These are phyloP conservation scores for Daptonema setosum DNA, from an alignment of 2,888 invertebrate genomes.

Conservation along the genomic window DNA sequence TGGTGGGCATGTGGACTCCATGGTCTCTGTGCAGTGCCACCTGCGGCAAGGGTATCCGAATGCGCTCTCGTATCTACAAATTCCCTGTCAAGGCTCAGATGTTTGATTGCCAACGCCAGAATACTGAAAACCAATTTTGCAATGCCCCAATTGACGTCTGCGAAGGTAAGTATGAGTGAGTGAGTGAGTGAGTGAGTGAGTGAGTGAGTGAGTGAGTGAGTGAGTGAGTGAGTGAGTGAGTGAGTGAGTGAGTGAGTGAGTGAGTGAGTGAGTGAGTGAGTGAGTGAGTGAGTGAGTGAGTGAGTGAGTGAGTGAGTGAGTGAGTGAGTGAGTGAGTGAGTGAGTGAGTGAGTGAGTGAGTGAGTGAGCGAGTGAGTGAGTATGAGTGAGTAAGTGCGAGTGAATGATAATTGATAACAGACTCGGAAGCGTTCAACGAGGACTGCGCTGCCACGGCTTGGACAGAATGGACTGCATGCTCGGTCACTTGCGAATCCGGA, in stretches of 20 bases:
- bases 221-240: too few species aligned
- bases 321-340: too few species aligned
- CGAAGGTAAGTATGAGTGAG: constrained; percentile 14
- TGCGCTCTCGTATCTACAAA: constrained; percentile 47
- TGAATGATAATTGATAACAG: constrained; percentile 7
- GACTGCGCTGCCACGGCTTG: constrained; percentile 52
- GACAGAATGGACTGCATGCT: constrained; percentile 52
- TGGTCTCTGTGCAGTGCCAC: constrained; percentile 59
- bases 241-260: too few species aligned
- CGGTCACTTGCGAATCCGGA: constrained; percentile 69
- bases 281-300: not conserved
- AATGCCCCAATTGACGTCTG: constrained; percentile 26
- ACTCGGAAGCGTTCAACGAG: constrained; percentile 26
- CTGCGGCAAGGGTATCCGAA: constrained; percentile 48
- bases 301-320: not conserved
- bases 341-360: too few species aligned
- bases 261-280: too few species aligned
- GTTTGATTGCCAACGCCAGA: constrained; percentile 38
- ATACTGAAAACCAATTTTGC: constrained; percentile 48
- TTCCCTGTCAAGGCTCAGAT: constrained; percentile 36
- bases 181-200: too few species aligned
- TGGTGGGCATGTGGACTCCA: constrained; percentile 48
- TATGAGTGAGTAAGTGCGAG: too few species aligned
- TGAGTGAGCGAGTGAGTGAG: too few species aligned
- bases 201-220: too few species aligned